Conservation (phyloP, 2,888 invertebrate species). For the Thelaira solivaga region DNA sequence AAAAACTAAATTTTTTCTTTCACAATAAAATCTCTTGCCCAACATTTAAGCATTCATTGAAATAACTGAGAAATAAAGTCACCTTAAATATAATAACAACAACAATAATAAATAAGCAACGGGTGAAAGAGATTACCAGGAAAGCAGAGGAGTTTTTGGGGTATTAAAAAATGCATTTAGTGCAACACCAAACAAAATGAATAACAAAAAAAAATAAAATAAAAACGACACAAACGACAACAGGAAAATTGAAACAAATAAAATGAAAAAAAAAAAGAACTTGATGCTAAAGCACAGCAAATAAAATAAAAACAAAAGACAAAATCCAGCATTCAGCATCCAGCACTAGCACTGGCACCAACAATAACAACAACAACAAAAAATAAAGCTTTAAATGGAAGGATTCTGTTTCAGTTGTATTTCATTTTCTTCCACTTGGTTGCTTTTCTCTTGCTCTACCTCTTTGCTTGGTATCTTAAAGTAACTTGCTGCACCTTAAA, state of each 20-base stretch:
- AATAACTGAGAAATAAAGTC: not conserved
- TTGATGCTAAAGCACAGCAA: slow-evolving; percentile 52
- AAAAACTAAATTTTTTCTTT: not conserved
- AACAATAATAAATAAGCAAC: not conserved
- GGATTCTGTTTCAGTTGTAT: slow-evolving; percentile 17
- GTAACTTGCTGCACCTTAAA: slow-evolving; percentile 58
- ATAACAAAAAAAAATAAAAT: too few relatives aligned
- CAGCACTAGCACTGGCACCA: not conserved
- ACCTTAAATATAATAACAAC: slow-evolving; percentile 6
- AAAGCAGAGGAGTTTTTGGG: slow-evolving; percentile 63
- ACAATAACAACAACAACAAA: slow-evolving; percentile 19
- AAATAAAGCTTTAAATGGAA: slow-evolving; percentile 23
- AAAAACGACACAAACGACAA: slow-evolving; percentile 57
- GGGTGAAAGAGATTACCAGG: not conserved
- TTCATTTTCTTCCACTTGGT: slow-evolving; percentile 19
- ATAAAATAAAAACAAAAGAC: slow-evolving; percentile 39
- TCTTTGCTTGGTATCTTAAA: slow-evolving; percentile 34
- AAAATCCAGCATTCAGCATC: not conserved
- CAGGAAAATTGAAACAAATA: slow-evolving; percentile 62
- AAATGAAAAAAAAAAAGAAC: too few relatives aligned
- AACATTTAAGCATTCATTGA: not conserved
- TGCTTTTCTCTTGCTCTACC: too few relatives aligned
- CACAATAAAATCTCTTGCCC: not conserved
- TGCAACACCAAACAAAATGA: slow-evolving; percentile 67
- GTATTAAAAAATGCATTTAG: slow-evolving; percentile 74